Conservation (phyloP, 2,113 vertebrate genomes). For the Lethenteron camtschaticum region DNA sequence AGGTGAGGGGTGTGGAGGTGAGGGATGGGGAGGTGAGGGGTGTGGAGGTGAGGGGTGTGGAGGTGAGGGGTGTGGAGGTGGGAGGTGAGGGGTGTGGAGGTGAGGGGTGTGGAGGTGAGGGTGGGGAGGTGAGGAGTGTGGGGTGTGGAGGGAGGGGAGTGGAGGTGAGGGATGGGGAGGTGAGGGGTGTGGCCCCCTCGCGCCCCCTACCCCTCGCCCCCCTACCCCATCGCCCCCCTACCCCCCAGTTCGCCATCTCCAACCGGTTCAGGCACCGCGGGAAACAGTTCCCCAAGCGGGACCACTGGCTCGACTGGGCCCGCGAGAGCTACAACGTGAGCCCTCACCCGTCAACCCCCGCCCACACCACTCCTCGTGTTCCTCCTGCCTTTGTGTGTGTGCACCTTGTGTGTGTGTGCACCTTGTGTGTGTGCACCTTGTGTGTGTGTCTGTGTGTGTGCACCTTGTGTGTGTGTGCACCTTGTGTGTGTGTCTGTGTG, state of each 20-base stretch:
- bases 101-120: neutral
- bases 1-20: neutral
- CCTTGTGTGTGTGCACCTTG: neutral
- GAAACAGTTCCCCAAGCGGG: conserved; percentile 34
- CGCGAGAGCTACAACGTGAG: conserved; percentile 52
- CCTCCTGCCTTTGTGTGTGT: neutral
- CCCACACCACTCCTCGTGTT: neutral
- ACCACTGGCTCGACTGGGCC: conserved; percentile 94
- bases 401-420: neutral
- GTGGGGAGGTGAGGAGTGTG: neutral
- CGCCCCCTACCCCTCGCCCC: neutral
- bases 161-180: neutral
- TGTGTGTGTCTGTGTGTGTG: too few relatives aligned
- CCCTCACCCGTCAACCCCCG: neutral
- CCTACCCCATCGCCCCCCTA: neutral
- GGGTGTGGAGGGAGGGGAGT: too few relatives aligned
- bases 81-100: fast-evolving
- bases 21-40: neutral
- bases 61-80: neutral
- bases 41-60: neutral
- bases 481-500: too few relatives aligned
- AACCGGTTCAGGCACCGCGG: conserved; percentile 56
- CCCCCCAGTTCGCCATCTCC: conserved; percentile 52
- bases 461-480: too few relatives aligned
- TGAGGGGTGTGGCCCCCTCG: neutral